Evolutionary conservation across 2,888 invertebrate species (phyloP), one percentile per base, ranked within the genome.

Genomic region (Asteroscopus sphinx): DNA sequence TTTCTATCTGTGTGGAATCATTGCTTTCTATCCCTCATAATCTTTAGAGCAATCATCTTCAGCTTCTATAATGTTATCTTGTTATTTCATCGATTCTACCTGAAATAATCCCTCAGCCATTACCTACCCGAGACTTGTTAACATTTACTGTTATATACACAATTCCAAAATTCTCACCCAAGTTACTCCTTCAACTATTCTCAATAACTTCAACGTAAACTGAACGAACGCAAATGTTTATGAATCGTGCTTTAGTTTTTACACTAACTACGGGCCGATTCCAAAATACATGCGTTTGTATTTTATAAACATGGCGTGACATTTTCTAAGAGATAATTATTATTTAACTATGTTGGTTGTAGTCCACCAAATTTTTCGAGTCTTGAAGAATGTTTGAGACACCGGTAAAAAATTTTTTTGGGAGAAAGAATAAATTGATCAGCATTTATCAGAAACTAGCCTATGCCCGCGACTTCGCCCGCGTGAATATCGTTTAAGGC

Each of bases 271-370:
- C 80, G 69, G 48, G 42, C 49, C 61, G 77, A 66, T 85, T 85
- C 79, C 86, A 81, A 83, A 83, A 84, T 85, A 85, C 66, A 56
- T 61, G 68, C 72, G 61, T 71, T 63, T 52, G 48, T 75, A 77
- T 80, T 83, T 85, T 65, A 75, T 79, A 85, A 86, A 86, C 85
- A 86, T 67, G 57, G 55, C 53, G 64, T 52, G 42, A 62, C 54
- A 62, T 52, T 70, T 73, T 67, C n/a, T 74, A 62, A 61, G 68
- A 76, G 62, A 48, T 41, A 61, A n/a, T n/a, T n/a, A n/a, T n/a
- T 21, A 53, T 55, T 73, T 56, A 30, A 42, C 35, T 51, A 51
- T 53, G 47, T 54, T 40, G 37, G 47, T 47, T 49, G 15, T 52
- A 41, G 26, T 62, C 63, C 25, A 53, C 16, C n/a, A 66, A 21